Percentiles rank a stretch among this genome's conserved stretches.
These are phyloP conservation scores for Pteronotus mesoamericanus DNA, from an alignment of 2,797 vertebrate species.

Conservation along the genomic window DNA sequence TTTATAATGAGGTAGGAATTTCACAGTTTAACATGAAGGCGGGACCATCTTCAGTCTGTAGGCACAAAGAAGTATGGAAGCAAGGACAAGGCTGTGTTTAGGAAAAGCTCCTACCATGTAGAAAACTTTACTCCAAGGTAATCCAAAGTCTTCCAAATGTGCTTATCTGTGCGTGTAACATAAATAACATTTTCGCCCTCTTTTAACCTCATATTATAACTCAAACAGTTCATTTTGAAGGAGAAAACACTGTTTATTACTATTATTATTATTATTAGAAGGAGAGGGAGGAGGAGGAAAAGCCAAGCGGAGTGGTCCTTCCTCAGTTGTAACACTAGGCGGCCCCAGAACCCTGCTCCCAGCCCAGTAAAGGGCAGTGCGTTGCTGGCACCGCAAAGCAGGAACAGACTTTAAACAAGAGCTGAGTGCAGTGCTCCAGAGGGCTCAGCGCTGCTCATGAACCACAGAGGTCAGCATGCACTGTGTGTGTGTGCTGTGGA, in stretches of 20 bases:
- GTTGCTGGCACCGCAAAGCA: background rate
- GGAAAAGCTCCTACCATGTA: background rate
- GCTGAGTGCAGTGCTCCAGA: background rate
- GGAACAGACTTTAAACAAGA: background rate
- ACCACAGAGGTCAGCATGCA: background rate
- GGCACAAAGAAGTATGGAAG: background rate
- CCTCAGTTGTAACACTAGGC: background rate
- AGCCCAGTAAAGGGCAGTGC: fast-evolving
- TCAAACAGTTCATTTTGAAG: background rate
- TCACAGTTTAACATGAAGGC: background rate
- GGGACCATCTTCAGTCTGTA: background rate
- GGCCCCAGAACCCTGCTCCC: background rate
- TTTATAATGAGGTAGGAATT: background rate
- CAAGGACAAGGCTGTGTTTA: background rate
- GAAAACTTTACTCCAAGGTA: background rate
- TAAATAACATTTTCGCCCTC: background rate
- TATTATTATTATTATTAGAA: background rate
- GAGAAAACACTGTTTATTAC: background rate
- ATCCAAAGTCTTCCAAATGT: background rate
- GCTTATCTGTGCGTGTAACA: background rate
- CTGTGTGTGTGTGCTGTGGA: background rate
- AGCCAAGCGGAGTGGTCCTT: background rate
- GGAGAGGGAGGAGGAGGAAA: background rate
- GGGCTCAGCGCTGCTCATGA: background rate
- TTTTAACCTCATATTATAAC: background rate